Evolutionary conservation across 53 echinoderm and acorn worm genomes (phyloP).

Genomic region (Arbacia lixula): DNA sequence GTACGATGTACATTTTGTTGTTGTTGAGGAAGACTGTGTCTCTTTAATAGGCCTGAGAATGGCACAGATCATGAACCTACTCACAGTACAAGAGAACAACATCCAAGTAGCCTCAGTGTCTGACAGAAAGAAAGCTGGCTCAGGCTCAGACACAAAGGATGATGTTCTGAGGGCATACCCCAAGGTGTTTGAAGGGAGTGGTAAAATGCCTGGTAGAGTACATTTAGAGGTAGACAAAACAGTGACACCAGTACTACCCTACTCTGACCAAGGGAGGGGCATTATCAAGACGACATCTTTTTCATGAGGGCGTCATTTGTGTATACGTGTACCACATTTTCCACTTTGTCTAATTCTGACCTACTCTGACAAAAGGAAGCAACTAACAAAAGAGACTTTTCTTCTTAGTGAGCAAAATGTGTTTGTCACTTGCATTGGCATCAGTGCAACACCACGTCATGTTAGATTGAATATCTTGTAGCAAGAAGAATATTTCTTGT

Average conservation of each 20-base stretch:
- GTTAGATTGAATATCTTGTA: too few species aligned
- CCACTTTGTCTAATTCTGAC: too few species aligned
- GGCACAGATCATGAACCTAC: background rate
- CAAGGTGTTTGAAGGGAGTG: slow-evolving; percentile 40
- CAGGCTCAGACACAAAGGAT: background rate
- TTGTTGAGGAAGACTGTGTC: slow-evolving; percentile 3
- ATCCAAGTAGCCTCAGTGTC: background rate
- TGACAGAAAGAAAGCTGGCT: background rate
- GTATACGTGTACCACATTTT: too few species aligned
- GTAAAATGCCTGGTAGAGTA: slow-evolving; percentile 49
- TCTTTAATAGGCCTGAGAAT: background rate
- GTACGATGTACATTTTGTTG: slow-evolving; percentile 49
- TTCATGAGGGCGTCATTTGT: too few species aligned
- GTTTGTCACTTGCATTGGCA: too few species aligned
- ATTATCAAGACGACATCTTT: too few species aligned
- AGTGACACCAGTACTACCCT: slow-evolving; percentile 42
- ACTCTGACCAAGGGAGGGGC: too few species aligned
- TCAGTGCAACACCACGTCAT: too few species aligned
- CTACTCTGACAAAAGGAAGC: too few species aligned
- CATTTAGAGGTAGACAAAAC: slow-evolving; percentile 52
- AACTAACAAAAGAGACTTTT: too few species aligned
- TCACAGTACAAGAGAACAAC: background rate
- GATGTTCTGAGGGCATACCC: slow-evolving; percentile 19
- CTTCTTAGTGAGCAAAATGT: too few species aligned
- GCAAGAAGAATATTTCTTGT: too few species aligned